Conservation (phyloP, 1,140 invertebrate genomes). For the Hesperophylax magnus region DNA sequence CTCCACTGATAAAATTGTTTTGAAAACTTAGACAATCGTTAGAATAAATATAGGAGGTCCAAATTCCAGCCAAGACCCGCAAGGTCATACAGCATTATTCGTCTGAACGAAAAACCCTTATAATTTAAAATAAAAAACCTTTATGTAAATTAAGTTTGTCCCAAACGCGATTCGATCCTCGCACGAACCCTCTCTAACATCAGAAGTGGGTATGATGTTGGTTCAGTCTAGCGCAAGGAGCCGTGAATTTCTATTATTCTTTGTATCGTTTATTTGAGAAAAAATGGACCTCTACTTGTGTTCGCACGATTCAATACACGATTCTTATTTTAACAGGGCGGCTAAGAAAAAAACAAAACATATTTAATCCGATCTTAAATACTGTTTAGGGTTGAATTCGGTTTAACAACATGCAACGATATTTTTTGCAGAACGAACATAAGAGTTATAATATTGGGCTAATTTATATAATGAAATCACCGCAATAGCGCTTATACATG, state of each 20-base stretch:
- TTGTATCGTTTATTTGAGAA: conserved; percentile 35
- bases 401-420: too few relatives aligned
- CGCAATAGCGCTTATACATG: too few relatives aligned
- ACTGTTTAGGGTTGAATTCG: too few relatives aligned
- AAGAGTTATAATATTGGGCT: too few relatives aligned
- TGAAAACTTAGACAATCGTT: neutral
- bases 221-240: conserved; percentile 16
- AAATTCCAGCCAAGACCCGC: conserved; percentile 29
- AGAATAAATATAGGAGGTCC: conserved; percentile 21
- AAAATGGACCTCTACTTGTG: conserved; percentile 23
- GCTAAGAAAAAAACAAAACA: neutral
- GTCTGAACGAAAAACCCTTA: conserved; percentile 45
- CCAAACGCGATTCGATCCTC: conserved; percentile 37
- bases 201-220: neutral
- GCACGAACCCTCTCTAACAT: neutral
- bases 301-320: conserved; percentile 27
- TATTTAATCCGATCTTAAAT: too few relatives aligned
- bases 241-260: conserved; percentile 41
- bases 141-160: conserved; percentile 49
- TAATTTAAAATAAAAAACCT: conserved; percentile 50
- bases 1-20: neutral
- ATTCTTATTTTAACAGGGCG: conserved; percentile 15
- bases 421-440: too few relatives aligned
- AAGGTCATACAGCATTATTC: conserved; percentile 43
- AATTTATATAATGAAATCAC: too few relatives aligned